Evolutionary conservation across 2,888 invertebrate genomes (phyloP), one percentile per base, ranked within the genome.

Genomic region (Belgica antarctica): DNA sequence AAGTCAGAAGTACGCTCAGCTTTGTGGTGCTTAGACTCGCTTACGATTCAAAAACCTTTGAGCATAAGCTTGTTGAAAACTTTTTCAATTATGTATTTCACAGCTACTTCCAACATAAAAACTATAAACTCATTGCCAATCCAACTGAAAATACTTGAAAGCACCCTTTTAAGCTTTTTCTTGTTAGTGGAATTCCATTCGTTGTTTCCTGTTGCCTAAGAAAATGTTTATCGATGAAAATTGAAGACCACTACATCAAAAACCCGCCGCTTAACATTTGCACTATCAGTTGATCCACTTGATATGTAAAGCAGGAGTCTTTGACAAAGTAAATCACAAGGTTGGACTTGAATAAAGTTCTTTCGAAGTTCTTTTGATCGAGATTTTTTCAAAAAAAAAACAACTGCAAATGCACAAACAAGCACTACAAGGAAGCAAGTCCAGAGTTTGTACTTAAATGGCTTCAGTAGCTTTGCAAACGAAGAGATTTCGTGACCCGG

Each of bases 391-490:
- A 69, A 19, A 12, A 34, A 22, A 5, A 17, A 24, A 19, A 69
- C 69, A 1, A 62, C 17, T 4, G 63, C 19, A 17, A 62, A 27
- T 5, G 52, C 52, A 63, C 62, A 69, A 25, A 62, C 10, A 8
- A 57, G 1, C 31, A 63, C 19, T 22, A 46, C 2, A 0, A 52
- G 17, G 19, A 31, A 27, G 10, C 27, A 46, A 1, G 25, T 31
- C 71, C 71, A 71, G 1, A 70, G 7, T 4, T 10, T 27, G 1
- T 3, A 10, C 1, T 62, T 25, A 19, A 71, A 63, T 4, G 71
- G 71, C 19, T 62, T 57, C 15, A 41, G 46, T 2, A 71, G 31
- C 15, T 71, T 71, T 28, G 69, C 63, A 1, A 71, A 15, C 12
- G 69, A 19, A 2, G 41, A 31, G 22, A 69, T 57, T 15, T 27